These are phyloP conservation scores for Cyclopterus lumpus DNA, from an alignment of 2,797 vertebrate genomes.

Conservation along the genomic window DNA sequence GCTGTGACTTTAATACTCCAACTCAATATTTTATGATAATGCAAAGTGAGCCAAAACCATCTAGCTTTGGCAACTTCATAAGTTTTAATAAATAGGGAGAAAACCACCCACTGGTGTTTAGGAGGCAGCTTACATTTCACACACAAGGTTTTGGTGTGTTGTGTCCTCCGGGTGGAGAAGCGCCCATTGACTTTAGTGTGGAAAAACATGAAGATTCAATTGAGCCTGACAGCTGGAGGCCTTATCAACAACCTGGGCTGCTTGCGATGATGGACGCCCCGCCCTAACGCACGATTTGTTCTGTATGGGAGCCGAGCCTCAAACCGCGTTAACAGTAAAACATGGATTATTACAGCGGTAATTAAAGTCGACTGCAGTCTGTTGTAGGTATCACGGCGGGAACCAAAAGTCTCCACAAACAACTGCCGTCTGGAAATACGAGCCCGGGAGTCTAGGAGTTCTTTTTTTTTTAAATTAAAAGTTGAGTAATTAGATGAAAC, in stretches of 20 bases:
- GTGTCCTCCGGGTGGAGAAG: slow-evolving; percentile 24
- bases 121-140: slow-evolving; percentile 43
- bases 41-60: slow-evolving; percentile 32
- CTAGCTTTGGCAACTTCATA: background rate
- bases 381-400: slow-evolving; percentile 37
- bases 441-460: slow-evolving; percentile 37
- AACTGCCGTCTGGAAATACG: slow-evolving; percentile 60
- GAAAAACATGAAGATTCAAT: slow-evolving; percentile 46
- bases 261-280: slow-evolving; percentile 50
- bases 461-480: slow-evolving; percentile 62
- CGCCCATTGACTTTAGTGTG: slow-evolving; percentile 25
- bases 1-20: background rate
- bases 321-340: slow-evolving; percentile 53
- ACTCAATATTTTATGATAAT: background rate
- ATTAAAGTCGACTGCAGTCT: slow-evolving; percentile 39
- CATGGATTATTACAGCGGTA: slow-evolving; percentile 57
- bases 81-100: slow-evolving; percentile 25
- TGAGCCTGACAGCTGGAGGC: slow-evolving; percentile 47
- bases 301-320: slow-evolving; percentile 23
- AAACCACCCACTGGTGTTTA: slow-evolving; percentile 30
- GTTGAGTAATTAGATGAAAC: slow-evolving; percentile 62
- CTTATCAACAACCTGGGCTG: slow-evolving; percentile 44
- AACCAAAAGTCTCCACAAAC: slow-evolving; percentile 63
- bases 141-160: slow-evolving; percentile 24
- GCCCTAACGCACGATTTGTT: slow-evolving; percentile 36